These are phyloP conservation scores for Ovibos moschatus DNA, from an alignment of 2,113 vertebrate genomes.

Conservation along the genomic window DNA sequence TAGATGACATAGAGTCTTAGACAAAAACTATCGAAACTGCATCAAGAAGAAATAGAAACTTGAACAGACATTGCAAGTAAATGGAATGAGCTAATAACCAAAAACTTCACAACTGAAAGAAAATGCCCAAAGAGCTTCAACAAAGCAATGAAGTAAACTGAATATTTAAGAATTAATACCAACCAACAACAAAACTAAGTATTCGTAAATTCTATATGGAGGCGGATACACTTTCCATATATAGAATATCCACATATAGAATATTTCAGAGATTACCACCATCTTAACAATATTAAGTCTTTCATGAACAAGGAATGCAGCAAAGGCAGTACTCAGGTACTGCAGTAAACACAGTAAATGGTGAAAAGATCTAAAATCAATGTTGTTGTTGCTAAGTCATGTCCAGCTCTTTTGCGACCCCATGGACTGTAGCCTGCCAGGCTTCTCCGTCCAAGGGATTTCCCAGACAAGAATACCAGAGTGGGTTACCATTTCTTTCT, in stretches of 20 bases:
- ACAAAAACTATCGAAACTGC: not conserved
- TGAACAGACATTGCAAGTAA: not conserved
- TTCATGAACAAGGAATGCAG: not conserved
- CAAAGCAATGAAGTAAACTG: not conserved
- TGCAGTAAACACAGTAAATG: not conserved
- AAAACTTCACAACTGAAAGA: not conserved
- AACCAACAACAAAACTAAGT: not conserved
- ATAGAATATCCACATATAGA: not conserved
- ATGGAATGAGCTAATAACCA: not conserved
- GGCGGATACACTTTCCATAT: not conserved
- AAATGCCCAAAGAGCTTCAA: not conserved
- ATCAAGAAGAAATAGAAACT: not conserved
- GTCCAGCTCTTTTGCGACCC: not conserved
- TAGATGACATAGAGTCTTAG: not conserved
- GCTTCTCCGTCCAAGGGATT: not conserved
- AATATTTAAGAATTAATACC: not conserved
- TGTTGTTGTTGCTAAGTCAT: not conserved
- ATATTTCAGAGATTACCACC: not conserved
- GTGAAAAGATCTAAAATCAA: not conserved
- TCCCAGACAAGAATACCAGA: not conserved
- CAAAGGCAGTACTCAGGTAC: not conserved
- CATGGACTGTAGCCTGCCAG: not conserved
- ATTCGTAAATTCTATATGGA: not conserved
- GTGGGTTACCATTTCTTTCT: not conserved
- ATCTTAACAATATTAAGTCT: not conserved